phyloP scores from a whole-genome alignment of 2,113 vertebrate genomes.

The Notarius quadriscutis region DNA sequence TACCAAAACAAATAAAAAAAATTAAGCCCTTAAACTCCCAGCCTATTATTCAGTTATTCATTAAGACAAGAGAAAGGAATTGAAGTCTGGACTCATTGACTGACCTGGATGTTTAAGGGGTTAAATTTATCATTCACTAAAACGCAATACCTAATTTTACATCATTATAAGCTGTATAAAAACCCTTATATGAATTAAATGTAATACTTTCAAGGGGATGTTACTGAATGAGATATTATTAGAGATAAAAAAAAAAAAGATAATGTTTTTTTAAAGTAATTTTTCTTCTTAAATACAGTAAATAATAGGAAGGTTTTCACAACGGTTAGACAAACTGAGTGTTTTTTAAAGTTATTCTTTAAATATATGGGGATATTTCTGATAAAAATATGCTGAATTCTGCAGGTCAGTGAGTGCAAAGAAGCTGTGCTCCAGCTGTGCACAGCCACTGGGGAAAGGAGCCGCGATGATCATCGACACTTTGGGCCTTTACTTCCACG shows the following conservation, averaged over 20 bases:
- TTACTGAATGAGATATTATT: neutral
- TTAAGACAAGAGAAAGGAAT: neutral
- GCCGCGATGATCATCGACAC: constrained; percentile 98
- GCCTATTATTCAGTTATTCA: neutral
- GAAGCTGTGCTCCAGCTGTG: constrained; percentile 90
- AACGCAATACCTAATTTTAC: neutral
- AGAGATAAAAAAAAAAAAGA: neutral
- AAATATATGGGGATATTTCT: neutral
- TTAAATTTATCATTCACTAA: neutral
- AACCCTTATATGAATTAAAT: neutral
- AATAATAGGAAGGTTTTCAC: neutral
- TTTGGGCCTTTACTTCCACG: constrained; percentile 90
- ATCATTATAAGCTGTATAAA: neutral
- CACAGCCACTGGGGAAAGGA: constrained; percentile 88
- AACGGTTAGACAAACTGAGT: neutral
- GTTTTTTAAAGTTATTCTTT: neutral
- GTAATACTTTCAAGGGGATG: neutral
- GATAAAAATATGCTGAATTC: neutral
- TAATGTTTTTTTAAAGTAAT: neutral
- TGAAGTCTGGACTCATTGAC: neutral
- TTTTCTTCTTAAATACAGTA: neutral
- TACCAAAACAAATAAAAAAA: neutral
- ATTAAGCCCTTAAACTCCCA: neutral
- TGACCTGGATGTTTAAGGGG: neutral
- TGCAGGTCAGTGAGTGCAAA: constrained; percentile 92